Conservation (phyloP, 2,113 vertebrate genomes). For the Tor tambroides region DNA sequence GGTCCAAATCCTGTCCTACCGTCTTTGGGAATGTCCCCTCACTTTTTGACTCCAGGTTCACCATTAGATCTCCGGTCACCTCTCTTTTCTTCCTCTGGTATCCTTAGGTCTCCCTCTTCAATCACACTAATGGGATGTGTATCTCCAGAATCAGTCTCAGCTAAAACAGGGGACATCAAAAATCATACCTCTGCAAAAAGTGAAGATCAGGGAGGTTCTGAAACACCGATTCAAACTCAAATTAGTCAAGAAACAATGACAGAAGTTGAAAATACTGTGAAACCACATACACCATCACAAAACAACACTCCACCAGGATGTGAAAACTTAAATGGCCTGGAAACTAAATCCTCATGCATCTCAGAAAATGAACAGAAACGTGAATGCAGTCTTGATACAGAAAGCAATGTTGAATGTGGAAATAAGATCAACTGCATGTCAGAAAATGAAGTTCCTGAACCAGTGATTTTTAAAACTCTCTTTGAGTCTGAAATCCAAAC, state of each 20-base stretch:
- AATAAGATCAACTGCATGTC: background rate
- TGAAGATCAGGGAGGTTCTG: background rate
- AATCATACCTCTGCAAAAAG: background rate
- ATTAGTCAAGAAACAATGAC: background rate
- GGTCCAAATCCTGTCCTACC: constrained; percentile 22
- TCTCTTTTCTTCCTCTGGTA: background rate
- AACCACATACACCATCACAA: background rate
- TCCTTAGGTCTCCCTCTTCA: background rate
- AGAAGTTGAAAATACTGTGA: background rate
- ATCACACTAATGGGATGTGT: background rate
- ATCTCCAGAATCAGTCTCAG: constrained; percentile 16
- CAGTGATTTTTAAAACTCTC: background rate
- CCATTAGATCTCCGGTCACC: background rate
- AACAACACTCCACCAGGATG: background rate
- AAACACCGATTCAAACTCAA: background rate
- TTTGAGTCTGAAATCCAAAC: background rate
- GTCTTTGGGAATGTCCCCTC: constrained; percentile 37
- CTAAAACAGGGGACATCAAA: background rate
- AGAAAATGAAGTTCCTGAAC: constrained; percentile 10
- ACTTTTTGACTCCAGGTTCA: background rate
- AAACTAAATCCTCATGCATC: background rate
- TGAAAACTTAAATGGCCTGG: background rate
- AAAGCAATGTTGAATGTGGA: background rate
- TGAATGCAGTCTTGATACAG: background rate
- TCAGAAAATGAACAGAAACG: background rate